Evolutionary conservation across 2,888 invertebrate species (phyloP).

Genomic region (Eilema griseolum): DNA sequence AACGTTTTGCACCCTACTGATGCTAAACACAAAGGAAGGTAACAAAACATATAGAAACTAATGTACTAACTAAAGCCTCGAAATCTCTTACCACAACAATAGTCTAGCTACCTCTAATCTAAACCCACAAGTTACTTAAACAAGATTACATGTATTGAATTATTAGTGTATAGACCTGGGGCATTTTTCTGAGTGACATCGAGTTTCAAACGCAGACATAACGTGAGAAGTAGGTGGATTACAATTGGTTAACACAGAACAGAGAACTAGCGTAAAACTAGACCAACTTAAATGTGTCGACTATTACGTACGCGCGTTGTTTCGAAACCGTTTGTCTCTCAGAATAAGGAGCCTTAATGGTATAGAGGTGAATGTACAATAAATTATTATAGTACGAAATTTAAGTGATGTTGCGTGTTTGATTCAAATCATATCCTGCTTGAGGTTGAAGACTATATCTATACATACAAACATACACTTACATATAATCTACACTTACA

Average conservation of each 20-base stretch:
- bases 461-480: too few relatives aligned
- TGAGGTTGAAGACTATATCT: slow-evolving; percentile 28
- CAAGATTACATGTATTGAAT: slow-evolving; percentile 17
- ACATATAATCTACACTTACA: too few relatives aligned
- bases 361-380: slow-evolving; percentile 12
- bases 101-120: slow-evolving; percentile 1
- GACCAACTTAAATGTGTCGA: too few relatives aligned
- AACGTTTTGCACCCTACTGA: not conserved
- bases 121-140: slow-evolving; percentile 12
- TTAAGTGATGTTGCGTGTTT: slow-evolving; percentile 19
- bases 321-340: too few relatives aligned
- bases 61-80: slow-evolving; percentile 3
- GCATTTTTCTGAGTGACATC: too few relatives aligned
- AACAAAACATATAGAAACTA: not conserved
- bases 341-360: too few relatives aligned
- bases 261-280: too few relatives aligned
- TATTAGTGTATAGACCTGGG: not conserved
- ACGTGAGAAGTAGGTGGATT: too few relatives aligned
- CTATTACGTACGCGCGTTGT: too few relatives aligned
- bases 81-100: slow-evolving; percentile 5
- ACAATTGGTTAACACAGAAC: too few relatives aligned
- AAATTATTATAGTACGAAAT: slow-evolving; percentile 15
- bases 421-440: slow-evolving; percentile 24
- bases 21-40: not conserved
- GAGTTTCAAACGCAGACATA: too few relatives aligned